Base-by-base conservation (phyloP, 2,797 vertebrate species). In the Sternarchorhynchus goeldii region DNA sequence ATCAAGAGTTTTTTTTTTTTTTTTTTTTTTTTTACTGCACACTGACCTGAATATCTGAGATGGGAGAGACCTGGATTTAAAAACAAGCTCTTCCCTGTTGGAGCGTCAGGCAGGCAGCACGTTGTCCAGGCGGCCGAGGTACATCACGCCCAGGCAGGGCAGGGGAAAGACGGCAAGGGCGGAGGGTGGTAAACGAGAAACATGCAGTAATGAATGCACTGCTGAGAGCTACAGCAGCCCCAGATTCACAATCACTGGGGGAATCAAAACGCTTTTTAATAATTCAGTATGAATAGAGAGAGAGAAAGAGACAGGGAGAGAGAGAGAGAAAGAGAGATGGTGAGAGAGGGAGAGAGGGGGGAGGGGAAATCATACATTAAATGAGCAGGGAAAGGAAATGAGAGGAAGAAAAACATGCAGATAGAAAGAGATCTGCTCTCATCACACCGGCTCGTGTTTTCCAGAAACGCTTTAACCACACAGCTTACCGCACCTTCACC, bases 241-340 rank as follows among this genome's bases (percentile, higher is more conserved):
- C 87, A 91, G 86, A 93, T 93, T 92, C 91, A 91, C 89, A 91
- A 91, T 92, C 91, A 92, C 88, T 91, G 91, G 91, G 92, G 92
- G 93, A 94, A 93, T 94, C 93, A 93, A 92, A 93, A 93, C 92
- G 93, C 89, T 87, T 91, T 91, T 94, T 90, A 94, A 94, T 94
- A 94, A 94, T 94, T 94, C 91, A 94, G 87, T 86, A 89, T 90
- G 89, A 92, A 92, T 78, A 87, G 88, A 88, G 84, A 71, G 21
- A 31, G 75, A 34, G 6, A 53, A 7, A 57, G 58, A 63, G 60
- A 73, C 56, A 60, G 69, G 41, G 86, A 83, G 86, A 84, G 87
- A 82, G 86, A 85, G 69, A 62, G 65, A 82, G 86, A 85, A 86
- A 83, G 87, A 86, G 73, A 59, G 72, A 45, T 72, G 72, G 75